A percentile compares a stretch with the other conserved stretches of the same genome.
Conservation (phyloP, 2,113 vertebrate species). For the Tachuris rubrigastra region DNA sequence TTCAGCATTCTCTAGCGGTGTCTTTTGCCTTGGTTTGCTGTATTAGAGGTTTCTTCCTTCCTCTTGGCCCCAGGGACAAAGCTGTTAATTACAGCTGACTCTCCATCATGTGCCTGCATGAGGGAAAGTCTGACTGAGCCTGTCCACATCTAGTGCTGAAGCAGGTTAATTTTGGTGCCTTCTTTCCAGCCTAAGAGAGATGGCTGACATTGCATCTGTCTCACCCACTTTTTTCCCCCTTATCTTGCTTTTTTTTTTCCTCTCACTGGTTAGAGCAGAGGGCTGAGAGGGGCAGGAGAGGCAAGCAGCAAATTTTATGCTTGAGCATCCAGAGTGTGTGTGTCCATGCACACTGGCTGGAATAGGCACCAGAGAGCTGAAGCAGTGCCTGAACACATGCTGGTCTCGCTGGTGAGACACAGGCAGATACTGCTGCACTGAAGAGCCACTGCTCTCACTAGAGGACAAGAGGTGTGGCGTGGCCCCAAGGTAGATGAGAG, state of each 20-base stretch:
- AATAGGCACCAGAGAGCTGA: not conserved
- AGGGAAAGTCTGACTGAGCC: too few relatives aligned
- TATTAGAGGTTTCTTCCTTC: not conserved
- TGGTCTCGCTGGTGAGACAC: not conserved
- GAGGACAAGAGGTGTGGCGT: not conserved
- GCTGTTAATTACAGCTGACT: not conserved
- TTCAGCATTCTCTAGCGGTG: not conserved
- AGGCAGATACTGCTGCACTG: not conserved
- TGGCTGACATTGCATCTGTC: not conserved
- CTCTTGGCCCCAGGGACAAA: not conserved
- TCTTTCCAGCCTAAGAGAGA: not conserved
- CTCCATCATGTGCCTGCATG: rapidly evolving
- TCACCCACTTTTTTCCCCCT: too few relatives aligned
- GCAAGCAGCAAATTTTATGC: not conserved
- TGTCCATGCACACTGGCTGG: not conserved
- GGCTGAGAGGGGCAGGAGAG: not conserved
- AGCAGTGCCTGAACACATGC: not conserved
- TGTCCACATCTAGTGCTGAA: not conserved
- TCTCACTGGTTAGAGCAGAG: not conserved
- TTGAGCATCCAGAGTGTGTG: too few relatives aligned
- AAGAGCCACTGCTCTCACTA: not conserved
- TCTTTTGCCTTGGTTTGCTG: not conserved
- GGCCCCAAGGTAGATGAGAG: not conserved
- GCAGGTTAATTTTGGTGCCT: not conserved
- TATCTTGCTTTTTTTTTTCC: not conserved